Base-by-base conservation (phyloP, 2,888 invertebrate species). In the Caenorhabditis sp. region DNA sequence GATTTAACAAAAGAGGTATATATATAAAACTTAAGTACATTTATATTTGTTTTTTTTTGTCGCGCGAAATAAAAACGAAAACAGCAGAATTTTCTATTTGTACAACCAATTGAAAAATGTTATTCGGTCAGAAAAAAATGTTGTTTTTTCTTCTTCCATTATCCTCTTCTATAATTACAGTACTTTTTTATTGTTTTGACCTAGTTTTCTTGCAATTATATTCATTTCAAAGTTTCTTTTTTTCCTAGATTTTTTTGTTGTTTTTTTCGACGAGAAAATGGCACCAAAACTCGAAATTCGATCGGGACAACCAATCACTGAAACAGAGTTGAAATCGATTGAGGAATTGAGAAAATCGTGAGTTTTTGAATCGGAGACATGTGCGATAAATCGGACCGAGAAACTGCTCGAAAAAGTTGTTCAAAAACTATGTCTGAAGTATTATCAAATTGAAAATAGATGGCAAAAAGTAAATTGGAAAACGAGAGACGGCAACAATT, bases 241-340 rank as follows among this genome's bases (percentile, higher is more conserved):
- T 31, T 31, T 31, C 10, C 31, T 31, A 31, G 10, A 3, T 17
- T 43, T 43, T 43, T 43, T 43, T 17, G 2, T 43, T 17, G 2
- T 43, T 10, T 43, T 43, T 43, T 43, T 6, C 17, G 43, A 43
- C 21, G 3, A 1, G 53, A 23, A 51, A 53, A 66, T 67, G 66
- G 62, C 61, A 6, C 51, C 57, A 37, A 72, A 72, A 61, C 55
- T 58, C 17, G 67, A 67, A 54, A 53, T 67, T 17, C 55, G 64
- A 3, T 19, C 63, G 0, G 67, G 66, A 2, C 57, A 61, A 14
- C 72, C 72, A 17, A 72, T 72, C 1, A 26, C 63, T 23, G 72
- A 72, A 23, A 50, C 19, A 8, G 72, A 72, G 37, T 53, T 31
- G 0, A 36, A 58, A 24, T 31, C 57, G 31, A 72, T 72, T 54